These are phyloP conservation scores for Leptothorax acervorum DNA, from an alignment of 2,888 invertebrate species.

Conservation along the genomic window DNA sequence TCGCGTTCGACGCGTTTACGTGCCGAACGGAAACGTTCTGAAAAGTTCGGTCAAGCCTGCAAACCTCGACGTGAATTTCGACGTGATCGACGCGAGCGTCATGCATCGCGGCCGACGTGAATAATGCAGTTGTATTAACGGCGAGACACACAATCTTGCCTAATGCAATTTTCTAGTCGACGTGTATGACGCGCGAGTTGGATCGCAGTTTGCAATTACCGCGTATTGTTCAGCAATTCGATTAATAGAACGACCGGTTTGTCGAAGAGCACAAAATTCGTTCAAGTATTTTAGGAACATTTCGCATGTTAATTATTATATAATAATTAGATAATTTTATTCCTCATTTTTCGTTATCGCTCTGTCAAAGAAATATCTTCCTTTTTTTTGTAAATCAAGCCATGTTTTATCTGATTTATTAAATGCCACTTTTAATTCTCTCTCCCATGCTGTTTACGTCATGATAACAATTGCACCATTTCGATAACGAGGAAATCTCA, in stretches of 20 bases:
- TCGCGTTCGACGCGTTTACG: not conserved
- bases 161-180: conserved; percentile 39
- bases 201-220: conserved; percentile 14
- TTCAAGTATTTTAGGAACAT: not conserved
- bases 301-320: not conserved
- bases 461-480: not conserved
- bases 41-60: conserved; percentile 19
- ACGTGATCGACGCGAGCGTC: conserved; percentile 15
- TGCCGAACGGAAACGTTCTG: not conserved
- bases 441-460: not conserved
- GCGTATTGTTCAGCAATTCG: conserved; percentile 7
- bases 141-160: conserved; percentile 10
- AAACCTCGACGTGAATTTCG: conserved; percentile 8
- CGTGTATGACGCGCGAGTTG: conserved; percentile 8
- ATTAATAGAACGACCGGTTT: not conserved
- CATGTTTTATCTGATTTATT: not conserved
- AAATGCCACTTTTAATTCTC: not conserved
- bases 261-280: not conserved
- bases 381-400: not conserved
- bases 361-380: not conserved
- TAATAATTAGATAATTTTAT: not conserved
- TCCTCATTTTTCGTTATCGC: not conserved
- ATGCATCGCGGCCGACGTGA: not conserved
- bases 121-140: conserved; percentile 29
- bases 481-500: not conserved